Evolutionary conservation across 2,797 vertebrate species (phyloP).

Genomic region (Liparis tanakae): DNA sequence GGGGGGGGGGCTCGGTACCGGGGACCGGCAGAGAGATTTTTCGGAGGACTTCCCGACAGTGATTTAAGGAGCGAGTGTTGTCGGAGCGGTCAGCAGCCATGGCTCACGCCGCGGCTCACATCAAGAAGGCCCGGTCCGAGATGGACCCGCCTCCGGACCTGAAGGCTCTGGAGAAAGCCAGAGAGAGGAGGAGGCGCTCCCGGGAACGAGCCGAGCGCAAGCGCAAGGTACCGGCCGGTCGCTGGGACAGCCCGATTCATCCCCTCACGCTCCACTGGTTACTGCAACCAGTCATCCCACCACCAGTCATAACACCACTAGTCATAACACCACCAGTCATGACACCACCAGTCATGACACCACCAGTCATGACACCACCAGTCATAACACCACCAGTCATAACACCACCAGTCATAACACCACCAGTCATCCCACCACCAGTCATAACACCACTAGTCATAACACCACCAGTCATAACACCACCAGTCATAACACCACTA

Average conservation of each 20-base stretch:
- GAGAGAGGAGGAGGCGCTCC: constrained; percentile 90
- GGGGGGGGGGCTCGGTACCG: constrained; percentile 4
- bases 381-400: too few species aligned
- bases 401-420: too few species aligned
- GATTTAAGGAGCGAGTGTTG: constrained; percentile 31
- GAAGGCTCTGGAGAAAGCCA: constrained; percentile 91
- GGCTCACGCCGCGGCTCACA: constrained; percentile 96
- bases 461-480: too few species aligned
- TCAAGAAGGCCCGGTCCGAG: constrained; percentile 94
- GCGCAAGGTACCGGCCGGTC: constrained; percentile 90
- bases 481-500: too few species aligned
- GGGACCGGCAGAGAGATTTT: constrained; percentile 1
- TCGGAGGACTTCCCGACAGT: constrained; percentile 38
- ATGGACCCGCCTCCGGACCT: constrained; percentile 88
- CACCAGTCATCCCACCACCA: too few species aligned
- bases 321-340: background rate
- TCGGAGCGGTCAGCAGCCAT: constrained; percentile 73
- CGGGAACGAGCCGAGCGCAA: constrained; percentile 92
- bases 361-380: too few species aligned
- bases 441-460: too few species aligned
- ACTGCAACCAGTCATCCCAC: constrained; percentile 32
- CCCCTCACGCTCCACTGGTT: constrained; percentile 35
- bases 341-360: constrained; percentile 7
- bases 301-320: constrained; percentile 16
- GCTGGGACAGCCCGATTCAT: constrained; percentile 39